These are phyloP conservation scores for Cynocephalus volans DNA, from an alignment of 2,113 vertebrate species.

Conservation along the genomic window DNA sequence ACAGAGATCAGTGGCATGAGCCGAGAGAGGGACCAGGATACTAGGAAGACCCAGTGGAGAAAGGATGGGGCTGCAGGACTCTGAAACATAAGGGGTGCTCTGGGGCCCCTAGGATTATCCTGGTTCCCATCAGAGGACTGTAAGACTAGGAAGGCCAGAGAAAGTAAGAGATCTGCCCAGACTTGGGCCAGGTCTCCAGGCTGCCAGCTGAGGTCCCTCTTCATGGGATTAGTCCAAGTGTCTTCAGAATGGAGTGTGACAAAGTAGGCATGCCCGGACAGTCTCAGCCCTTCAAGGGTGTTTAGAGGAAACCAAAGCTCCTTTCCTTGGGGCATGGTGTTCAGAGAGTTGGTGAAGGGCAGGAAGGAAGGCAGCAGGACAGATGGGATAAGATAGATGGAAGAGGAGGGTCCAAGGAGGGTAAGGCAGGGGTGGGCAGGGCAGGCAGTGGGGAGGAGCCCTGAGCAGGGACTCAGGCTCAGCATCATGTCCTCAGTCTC, in stretches of 20 bases:
- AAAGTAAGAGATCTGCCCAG: background rate
- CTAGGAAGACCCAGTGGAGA: background rate
- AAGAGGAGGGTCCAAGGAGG: background rate
- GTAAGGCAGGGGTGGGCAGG: background rate
- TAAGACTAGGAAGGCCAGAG: background rate
- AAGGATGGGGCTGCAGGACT: background rate
- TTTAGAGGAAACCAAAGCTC: conserved; percentile 53
- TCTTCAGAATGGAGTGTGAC: background rate
- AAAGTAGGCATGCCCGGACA: background rate
- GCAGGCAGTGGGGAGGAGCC: background rate
- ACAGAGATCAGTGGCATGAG: conserved; percentile 69
- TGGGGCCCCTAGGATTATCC: background rate
- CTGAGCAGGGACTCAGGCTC: background rate
- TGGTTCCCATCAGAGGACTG: background rate
- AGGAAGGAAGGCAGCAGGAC: background rate
- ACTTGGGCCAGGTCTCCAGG: background rate
- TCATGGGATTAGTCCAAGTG: background rate
- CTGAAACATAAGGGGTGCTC: background rate
- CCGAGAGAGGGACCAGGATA: conserved; percentile 30
- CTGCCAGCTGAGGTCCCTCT: background rate
- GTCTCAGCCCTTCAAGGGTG: background rate
- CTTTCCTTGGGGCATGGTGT: background rate
- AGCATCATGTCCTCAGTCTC: background rate
- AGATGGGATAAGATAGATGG: background rate
- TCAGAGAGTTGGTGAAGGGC: background rate